phyloP scores from a whole-genome alignment of 2,113 vertebrate species.

The Mandrillus leucophaeus region DNA sequence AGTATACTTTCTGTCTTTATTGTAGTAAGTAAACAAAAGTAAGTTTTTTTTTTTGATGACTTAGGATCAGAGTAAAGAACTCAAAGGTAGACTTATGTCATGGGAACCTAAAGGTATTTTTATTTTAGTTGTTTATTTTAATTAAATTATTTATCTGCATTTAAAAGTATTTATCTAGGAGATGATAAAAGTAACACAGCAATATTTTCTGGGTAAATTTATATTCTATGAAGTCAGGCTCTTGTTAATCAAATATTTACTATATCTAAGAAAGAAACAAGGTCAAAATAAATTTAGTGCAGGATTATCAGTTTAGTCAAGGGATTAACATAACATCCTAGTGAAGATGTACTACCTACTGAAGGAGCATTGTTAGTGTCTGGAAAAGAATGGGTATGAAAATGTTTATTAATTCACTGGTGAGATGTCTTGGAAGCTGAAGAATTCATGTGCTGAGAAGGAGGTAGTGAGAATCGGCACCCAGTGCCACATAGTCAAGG shows the following conservation, averaged over 20 bases:
- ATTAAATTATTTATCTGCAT: neutral
- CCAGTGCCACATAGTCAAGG: neutral
- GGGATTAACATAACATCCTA: neutral
- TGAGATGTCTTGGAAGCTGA: neutral
- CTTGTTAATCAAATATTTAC: neutral
- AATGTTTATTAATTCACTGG: neutral
- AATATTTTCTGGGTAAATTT: neutral
- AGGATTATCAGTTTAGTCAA: neutral
- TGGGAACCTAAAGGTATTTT: neutral
- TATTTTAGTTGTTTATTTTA: conserved; percentile 23
- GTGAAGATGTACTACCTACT: neutral
- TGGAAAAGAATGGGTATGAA: neutral
- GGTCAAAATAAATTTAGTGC: neutral
- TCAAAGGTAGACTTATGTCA: neutral
- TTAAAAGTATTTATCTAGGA: neutral
- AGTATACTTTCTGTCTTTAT: neutral
- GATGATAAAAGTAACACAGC: neutral
- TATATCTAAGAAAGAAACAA: neutral
- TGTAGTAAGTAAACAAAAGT: conserved; percentile 6
- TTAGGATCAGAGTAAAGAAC: neutral
- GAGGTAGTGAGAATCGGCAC: neutral
- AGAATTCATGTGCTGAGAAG: neutral
- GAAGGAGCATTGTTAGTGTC: neutral
- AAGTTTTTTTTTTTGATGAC: neutral
- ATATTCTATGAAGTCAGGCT: neutral